Evolutionary conservation across 2,888 invertebrate genomes (phyloP).

Genomic region (Exocentrus adspersus): DNA sequence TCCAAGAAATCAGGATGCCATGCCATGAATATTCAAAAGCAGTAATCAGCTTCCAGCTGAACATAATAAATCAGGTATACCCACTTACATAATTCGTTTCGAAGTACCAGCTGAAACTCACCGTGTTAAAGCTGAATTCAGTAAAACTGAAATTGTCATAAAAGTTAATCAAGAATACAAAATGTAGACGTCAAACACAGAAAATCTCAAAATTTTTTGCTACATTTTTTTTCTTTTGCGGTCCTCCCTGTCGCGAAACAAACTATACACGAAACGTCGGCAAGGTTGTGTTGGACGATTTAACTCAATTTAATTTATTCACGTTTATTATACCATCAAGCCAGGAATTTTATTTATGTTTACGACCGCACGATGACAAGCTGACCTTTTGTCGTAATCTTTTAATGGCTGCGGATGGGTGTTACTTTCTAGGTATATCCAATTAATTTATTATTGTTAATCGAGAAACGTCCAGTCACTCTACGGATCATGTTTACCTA

Average conservation of each 20-base stretch:
- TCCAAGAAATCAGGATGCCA: slow-evolving; percentile 25
- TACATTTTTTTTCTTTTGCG: too few species aligned
- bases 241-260: neutral
- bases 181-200: too few species aligned
- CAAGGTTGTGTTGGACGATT: slow-evolving; percentile 18
- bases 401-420: neutral
- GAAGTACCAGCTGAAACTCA: too few species aligned
- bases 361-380: neutral
- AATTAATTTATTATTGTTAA: slow-evolving; percentile 1
- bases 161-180: too few species aligned
- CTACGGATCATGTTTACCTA: too few species aligned
- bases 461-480: neutral
- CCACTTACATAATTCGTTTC: neutral
- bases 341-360: slow-evolving; percentile 18
- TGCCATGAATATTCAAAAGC: slow-evolving; percentile 22
- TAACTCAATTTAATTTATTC: slow-evolving; percentile 26
- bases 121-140: too few species aligned
- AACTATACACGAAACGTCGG: neutral
- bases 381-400: slow-evolving; percentile 6
- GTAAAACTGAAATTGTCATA: too few species aligned
- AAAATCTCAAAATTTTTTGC: too few species aligned
- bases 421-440: slow-evolving; percentile 17
- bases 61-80: slow-evolving; percentile 28
- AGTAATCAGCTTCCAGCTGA: slow-evolving; percentile 27
- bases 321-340: slow-evolving; percentile 6